Percentiles rank a stretch among this genome's conserved stretches.
These are phyloP conservation scores for Schrankia costaestrigalis DNA, from an alignment of 2,888 invertebrate species.

Conservation along the genomic window DNA sequence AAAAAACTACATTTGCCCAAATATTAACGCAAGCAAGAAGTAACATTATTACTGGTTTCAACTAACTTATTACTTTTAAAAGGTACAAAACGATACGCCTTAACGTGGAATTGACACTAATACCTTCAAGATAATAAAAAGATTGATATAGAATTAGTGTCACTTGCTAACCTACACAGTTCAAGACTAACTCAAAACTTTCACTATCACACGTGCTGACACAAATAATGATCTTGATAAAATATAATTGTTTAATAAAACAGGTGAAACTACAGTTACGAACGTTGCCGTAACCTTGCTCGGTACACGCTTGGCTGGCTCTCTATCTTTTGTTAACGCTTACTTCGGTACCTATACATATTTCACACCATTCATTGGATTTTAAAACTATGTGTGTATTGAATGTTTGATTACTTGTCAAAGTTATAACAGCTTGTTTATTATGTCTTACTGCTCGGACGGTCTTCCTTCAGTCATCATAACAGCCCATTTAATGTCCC, in stretches of 20 bases:
- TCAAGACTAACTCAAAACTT: constrained; percentile 35
- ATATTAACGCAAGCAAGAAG: no score
- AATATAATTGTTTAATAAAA: constrained; percentile 33
- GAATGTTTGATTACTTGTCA: no score
- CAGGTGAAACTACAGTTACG: constrained; percentile 51
- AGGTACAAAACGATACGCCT: no score
- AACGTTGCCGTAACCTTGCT: constrained; percentile 50
- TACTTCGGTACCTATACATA: constrained; percentile 36
- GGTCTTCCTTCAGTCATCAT: no score
- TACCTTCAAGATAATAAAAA: no score
- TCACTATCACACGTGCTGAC: constrained; percentile 49
- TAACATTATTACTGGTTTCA: no score
- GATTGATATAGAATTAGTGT: background rate
- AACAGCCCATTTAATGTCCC: no score
- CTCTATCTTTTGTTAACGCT: constrained; percentile 43
- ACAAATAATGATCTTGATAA: constrained; percentile 41
- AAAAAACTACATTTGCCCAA: no score
- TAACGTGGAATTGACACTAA: no score
- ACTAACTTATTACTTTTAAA: no score
- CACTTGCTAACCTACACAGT: constrained; percentile 4
- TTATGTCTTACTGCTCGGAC: no score
- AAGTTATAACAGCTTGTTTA: no score
- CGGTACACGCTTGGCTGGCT: constrained; percentile 47
- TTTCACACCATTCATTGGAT: constrained; percentile 36
- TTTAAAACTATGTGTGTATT: constrained; percentile 22